These are phyloP conservation scores for Trilocha varians DNA, from an alignment of 2,888 invertebrate species.

Conservation along the genomic window DNA sequence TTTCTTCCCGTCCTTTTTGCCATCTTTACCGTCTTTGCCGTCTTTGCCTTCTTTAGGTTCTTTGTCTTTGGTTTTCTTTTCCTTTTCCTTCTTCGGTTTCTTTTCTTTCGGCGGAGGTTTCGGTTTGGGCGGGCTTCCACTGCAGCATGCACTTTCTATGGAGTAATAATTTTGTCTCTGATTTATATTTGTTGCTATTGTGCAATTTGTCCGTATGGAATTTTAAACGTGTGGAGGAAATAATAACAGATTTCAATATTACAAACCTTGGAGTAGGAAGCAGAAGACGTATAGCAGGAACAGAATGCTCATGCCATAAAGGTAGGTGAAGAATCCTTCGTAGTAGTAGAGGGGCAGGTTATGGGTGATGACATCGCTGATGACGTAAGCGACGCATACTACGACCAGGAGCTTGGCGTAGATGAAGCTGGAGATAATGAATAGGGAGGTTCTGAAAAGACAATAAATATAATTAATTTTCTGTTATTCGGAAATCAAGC, in stretches of 20 bases:
- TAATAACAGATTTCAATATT: not conserved
- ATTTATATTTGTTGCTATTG: not conserved
- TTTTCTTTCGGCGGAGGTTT: constrained; percentile 78
- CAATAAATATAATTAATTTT: constrained; percentile 17
- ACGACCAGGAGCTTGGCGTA: constrained; percentile 96
- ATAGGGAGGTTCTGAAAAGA: constrained; percentile 88
- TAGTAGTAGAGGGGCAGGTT: constrained; percentile 93
- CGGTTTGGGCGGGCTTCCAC: constrained; percentile 78
- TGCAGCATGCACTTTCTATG: constrained; percentile 87
- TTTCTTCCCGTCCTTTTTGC: constrained; percentile 72
- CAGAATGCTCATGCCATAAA: constrained; percentile 93
- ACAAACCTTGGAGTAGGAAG: constrained; percentile 87
- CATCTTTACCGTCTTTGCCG: constrained; percentile 65
- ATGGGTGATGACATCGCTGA: constrained; percentile 95
- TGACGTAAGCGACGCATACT: constrained; percentile 93
- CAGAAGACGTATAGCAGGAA: constrained; percentile 95
- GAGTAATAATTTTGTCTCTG: not conserved
- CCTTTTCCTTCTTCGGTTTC: constrained; percentile 79
- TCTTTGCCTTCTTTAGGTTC: constrained; percentile 67
- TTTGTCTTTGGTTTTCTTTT: constrained; percentile 76
- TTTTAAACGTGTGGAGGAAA: not conserved
- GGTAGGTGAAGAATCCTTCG: constrained; percentile 95
- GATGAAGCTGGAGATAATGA: constrained; percentile 96
- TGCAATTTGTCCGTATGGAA: not conserved
- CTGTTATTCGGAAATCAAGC: not conserved